Evolutionary conservation across 2,797 vertebrate genomes (phyloP), one percentile per base, ranked within the genome.

Genomic region (Tenualosa ilisha): DNA sequence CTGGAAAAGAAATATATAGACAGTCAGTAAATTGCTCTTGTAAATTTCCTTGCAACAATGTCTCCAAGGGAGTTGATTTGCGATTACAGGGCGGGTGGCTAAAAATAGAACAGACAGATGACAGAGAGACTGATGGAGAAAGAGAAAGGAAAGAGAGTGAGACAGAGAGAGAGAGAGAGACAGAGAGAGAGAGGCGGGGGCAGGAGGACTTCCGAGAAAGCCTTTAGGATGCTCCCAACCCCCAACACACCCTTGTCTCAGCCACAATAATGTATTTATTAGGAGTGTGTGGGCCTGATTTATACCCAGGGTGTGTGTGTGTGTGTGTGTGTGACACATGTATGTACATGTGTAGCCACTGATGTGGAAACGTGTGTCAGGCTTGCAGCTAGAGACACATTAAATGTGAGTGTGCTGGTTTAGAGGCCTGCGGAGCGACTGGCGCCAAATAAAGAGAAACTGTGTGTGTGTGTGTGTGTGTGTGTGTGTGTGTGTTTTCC

Each of bases 381-480:
- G 31, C 31, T 31, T 31, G 46, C 46, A 49, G 46, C 7, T 8
- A 8, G 46, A 1, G 46, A 49, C 46, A 49, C 46, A 49, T 49
- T 5, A 49, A 49, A 49, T 49, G 46, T 56, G 56, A 6, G 68
- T 43, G 68, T 22, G 3, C 46, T 49, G 46, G 4, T 3, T 49
- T 49, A 49, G 46, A 49, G 46, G 7, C 46, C 46, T 3, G 3
- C 11, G 5, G 12, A 1, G 13, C 9, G 11, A 0, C 68, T 75
- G 6, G 15, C 6, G 31, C 17, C 15, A 75, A 43, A 43, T 40
- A 3, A 40, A 43, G 17, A 31, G 31, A 31, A 31, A 31, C 31
- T 6, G 17, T 79, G 37, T 79, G 26, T 72, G 65, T 72, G 65
- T 72, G 65, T 72, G 65, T 72, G 65, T 12, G 65, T 72, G 26